Evolutionary conservation across 1,140 invertebrate species (phyloP), one percentile per base, ranked within the genome.

Genomic region (Camponotus pennsylvanicus): DNA sequence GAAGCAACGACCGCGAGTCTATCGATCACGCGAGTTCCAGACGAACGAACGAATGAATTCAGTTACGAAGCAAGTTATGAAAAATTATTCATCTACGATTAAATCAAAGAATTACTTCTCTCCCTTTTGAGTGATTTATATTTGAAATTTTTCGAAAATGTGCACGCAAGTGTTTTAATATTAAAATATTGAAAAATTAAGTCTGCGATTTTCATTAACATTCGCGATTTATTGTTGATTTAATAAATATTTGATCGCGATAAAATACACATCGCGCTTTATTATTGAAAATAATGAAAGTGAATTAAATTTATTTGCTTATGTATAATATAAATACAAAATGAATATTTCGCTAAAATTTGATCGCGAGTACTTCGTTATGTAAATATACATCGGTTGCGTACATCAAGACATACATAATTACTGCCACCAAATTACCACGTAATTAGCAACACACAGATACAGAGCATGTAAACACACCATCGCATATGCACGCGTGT

Each of bases 1-100:
- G 61, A 67, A 69, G n/a, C 87, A n/a, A 57, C 71, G 37, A 71
- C n/a, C 42, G 11, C 49, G 55, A 73, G 13, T 32, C 45, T n/a
- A 82, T 59, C 61, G 32, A 67, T 86, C 57, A 37, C 11, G 57
- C 45, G 66, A 79, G 40, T 27, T 27, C 34, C 59, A 34, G 32
- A n/a, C 63, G 63, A 40, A 52, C 63, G 40, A 71, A 57, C 64
- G 15, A 80, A 45, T 13, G 9, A 80, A 45, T n/a, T 9, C 32
- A 18, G 11, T 18, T 52, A 5, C 45, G 11, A 40, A 52, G 32
- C 42, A n/a, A 79, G 32, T 18, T 40, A 18, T 9, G 67, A 71
- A 71, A 55, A 21, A 6, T 27, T 40, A 45, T 18, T 34, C 40
- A 37, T 21, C 21, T 42, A 49, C 37, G 52, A 78, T 80, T 59